These are phyloP conservation scores for Diachrysia chrysitis DNA, from an alignment of 2,888 invertebrate species.

Conservation along the genomic window DNA sequence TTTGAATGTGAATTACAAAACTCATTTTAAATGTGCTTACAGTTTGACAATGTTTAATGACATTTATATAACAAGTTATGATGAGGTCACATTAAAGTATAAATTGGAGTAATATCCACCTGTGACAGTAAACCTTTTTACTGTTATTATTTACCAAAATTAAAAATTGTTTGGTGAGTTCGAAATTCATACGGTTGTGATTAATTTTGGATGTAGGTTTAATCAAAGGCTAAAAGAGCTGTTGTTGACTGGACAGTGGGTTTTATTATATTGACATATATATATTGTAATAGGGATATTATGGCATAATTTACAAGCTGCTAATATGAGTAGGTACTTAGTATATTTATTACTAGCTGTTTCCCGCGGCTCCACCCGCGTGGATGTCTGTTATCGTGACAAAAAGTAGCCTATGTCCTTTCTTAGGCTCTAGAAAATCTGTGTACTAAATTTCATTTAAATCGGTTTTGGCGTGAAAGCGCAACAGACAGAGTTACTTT, in stretches of 20 bases:
- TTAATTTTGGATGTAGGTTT: neutral
- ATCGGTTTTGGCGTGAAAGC: too few relatives aligned
- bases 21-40: neutral
- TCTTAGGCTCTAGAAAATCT: too few relatives aligned
- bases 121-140: neutral
- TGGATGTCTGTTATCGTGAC: too few relatives aligned
- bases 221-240: neutral
- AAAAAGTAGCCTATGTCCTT: too few relatives aligned
- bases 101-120: neutral
- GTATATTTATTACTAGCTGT: too few relatives aligned
- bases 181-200: neutral
- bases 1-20: neutral
- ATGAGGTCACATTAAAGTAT: slow-evolving; percentile 1
- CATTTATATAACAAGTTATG: neutral
- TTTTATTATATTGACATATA: too few relatives aligned
- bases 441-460: too few relatives aligned
- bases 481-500: too few relatives aligned
- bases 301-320: neutral
- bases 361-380: too few relatives aligned
- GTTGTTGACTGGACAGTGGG: too few relatives aligned
- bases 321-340: too few relatives aligned
- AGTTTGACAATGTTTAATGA: slow-evolving; percentile 1
- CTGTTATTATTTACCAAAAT: neutral
- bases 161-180: neutral
- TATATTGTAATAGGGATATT: neutral